A percentile compares a stretch with the other conserved stretches of the same genome.
phyloP scores from a whole-genome alignment of 2,888 invertebrate species.

The Nomada lathburiana region DNA sequence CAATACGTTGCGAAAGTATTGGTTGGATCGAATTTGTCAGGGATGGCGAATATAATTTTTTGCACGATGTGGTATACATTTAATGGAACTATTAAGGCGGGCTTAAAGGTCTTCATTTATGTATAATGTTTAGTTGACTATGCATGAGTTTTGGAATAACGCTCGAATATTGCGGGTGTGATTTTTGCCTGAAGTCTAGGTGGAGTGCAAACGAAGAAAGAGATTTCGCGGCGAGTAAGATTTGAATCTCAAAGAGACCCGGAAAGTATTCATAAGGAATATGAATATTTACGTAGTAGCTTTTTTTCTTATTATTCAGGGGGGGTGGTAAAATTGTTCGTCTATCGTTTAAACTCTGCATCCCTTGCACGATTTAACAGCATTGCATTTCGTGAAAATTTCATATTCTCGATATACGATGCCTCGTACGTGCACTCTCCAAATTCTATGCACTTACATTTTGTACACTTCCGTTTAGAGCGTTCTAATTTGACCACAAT shows the following conservation, averaged over 20 bases:
- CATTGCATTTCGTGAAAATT: too few species aligned
- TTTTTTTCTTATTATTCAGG: slow-evolving; percentile 52
- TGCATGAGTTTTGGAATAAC: background rate
- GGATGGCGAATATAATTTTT: too few species aligned
- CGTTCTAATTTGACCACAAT: too few species aligned
- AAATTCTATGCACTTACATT: too few species aligned
- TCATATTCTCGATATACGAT: too few species aligned
- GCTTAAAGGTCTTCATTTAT: background rate
- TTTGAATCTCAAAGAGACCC: slow-evolving; percentile 60
- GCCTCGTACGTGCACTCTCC: background rate
- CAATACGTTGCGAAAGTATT: too few species aligned
- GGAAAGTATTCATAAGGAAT: slow-evolving; percentile 51
- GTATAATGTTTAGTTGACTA: background rate
- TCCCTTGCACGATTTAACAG: background rate
- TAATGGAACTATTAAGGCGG: too few species aligned
- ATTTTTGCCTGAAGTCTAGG: background rate
- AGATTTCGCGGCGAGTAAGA: slow-evolving; percentile 40
- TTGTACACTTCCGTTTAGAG: too few species aligned
- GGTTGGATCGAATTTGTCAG: too few species aligned
- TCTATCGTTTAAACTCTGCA: background rate
- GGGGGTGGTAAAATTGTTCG: slow-evolving; percentile 3
- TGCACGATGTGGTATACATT: too few species aligned
- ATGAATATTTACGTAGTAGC: slow-evolving; percentile 62
- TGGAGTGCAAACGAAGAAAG: slow-evolving; percentile 15
- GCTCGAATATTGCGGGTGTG: background rate